Percentiles rank a stretch among this genome's conserved stretches.
Evolutionary conservation across 64 coral and sea anemone species (phyloP).

Genomic region (Astreopora myriophthalma): DNA sequence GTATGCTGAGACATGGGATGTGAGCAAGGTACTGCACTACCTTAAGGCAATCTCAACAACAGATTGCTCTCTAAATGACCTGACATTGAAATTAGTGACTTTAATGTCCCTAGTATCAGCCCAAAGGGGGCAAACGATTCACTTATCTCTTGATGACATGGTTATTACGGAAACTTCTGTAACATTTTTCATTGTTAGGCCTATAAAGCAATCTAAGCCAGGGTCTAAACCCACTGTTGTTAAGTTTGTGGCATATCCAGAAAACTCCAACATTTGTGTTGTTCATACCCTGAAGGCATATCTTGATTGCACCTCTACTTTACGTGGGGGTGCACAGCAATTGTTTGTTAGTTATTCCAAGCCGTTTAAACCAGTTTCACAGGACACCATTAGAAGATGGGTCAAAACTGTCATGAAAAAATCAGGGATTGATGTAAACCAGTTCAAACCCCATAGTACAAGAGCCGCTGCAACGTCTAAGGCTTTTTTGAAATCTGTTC

Average conservation of each 20-base stretch:
- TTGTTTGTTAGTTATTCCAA: constrained; percentile 57
- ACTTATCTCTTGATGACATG: constrained; percentile 22
- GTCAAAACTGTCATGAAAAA: constrained; percentile 47
- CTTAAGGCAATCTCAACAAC: not conserved
- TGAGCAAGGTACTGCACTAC: constrained; percentile 14
- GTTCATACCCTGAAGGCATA: constrained; percentile 9
- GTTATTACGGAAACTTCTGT: constrained; percentile 7
- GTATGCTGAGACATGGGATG: constrained; percentile 38
- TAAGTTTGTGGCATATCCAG: constrained; percentile 19
- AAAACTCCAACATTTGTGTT: constrained; percentile 31
- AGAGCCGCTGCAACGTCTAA: not conserved
- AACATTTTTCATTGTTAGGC: constrained; percentile 22
- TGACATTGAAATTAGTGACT: constrained; percentile 8
- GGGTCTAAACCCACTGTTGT: constrained; percentile 53
- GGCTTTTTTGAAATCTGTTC: constrained; percentile 8
- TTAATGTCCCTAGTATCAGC: constrained; percentile 38
- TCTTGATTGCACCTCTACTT: not conserved
- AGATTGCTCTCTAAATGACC: constrained; percentile 5
- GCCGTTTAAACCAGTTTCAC: constrained; percentile 42
- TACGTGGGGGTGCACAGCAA: constrained; percentile 28
- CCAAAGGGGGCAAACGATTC: constrained; percentile 40
- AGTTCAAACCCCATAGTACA: not conserved
- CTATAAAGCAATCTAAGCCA: constrained; percentile 38
- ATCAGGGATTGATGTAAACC: not conserved
- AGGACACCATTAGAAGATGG: constrained; percentile 30